phyloP scores from a whole-genome alignment of 1,140 invertebrate genomes.

The Drosophila ohnishii region DNA sequence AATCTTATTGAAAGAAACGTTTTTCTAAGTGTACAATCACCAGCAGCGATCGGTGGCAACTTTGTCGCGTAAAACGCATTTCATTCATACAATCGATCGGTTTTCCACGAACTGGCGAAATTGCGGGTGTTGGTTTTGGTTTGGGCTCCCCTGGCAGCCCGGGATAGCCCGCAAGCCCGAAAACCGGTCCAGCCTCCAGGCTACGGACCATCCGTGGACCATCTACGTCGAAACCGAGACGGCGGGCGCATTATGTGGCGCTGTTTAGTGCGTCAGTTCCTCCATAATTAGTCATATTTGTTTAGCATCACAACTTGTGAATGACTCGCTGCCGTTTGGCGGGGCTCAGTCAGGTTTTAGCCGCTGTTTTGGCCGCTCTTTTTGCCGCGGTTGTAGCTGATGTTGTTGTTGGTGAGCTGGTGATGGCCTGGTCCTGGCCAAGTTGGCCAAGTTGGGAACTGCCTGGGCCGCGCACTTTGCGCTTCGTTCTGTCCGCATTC shows the following conservation, averaged over 20 bases:
- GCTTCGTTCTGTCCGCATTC: conserved; percentile 72
- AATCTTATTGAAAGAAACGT: not conserved
- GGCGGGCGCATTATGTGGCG: conserved; percentile 75
- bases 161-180: not conserved
- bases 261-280: conserved; percentile 79
- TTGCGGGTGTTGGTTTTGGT: conserved; percentile 70
- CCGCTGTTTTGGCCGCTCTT: conserved; percentile 6
- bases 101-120: conserved; percentile 81
- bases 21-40: conserved; percentile 16
- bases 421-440: conserved; percentile 70
- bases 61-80: conserved; percentile 74
- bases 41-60: conserved; percentile 27
- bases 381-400: not conserved
- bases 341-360: conserved; percentile 24
- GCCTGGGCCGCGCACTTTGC: conserved; percentile 68
- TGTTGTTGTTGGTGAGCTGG: conserved; percentile 5
- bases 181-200: conserved; percentile 23
- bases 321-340: conserved; percentile 56
- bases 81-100: conserved; percentile 71
- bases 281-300: conserved; percentile 82
- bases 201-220: conserved; percentile 38
- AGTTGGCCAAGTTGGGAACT: conserved; percentile 57
- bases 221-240: conserved; percentile 77
- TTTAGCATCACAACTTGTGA: conserved; percentile 79
- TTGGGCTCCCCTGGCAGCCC: conserved; percentile 26